Conservation (phyloP, 2,797 vertebrate species). For the Mormyrus hasselquistii region DNA sequence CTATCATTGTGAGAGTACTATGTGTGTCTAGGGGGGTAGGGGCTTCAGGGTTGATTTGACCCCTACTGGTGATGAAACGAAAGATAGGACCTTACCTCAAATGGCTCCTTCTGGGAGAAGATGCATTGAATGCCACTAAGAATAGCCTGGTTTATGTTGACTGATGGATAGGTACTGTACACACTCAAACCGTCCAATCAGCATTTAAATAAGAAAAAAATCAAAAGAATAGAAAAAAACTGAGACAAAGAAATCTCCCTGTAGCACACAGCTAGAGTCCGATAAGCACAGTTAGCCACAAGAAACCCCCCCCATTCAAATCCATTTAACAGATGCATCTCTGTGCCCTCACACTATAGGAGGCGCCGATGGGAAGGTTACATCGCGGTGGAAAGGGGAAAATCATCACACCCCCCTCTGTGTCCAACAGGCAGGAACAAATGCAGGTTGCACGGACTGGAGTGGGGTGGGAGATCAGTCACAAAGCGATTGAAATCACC, state of each 20-base stretch:
- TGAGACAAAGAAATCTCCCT: neutral
- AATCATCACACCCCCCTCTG: neutral
- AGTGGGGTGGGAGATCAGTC: slow-evolving; percentile 51
- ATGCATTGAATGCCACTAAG: neutral
- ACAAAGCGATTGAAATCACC: slow-evolving; percentile 35
- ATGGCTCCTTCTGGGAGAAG: neutral
- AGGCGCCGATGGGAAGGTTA: neutral
- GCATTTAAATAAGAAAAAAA: neutral
- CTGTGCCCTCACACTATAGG: neutral
- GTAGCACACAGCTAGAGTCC: neutral
- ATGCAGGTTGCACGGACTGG: neutral
- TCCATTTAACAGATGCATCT: neutral
- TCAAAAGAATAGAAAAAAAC: neutral
- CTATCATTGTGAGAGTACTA: neutral
- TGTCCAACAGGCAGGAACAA: slow-evolving; percentile 8
- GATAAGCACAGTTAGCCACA: neutral
- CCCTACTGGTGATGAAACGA: neutral
- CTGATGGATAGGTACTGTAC: neutral
- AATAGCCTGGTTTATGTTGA: neutral
- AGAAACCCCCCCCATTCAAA: neutral
- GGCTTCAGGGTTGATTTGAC: neutral
- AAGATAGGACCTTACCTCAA: neutral
- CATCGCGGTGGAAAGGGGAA: neutral
- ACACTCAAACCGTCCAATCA: neutral
- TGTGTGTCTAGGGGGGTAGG: neutral